A percentile compares a stretch with the other conserved stretches of the same genome.
phyloP scores from a whole-genome alignment of 2,113 vertebrate species.

The Hydrochoerus hydrochaeris region DNA sequence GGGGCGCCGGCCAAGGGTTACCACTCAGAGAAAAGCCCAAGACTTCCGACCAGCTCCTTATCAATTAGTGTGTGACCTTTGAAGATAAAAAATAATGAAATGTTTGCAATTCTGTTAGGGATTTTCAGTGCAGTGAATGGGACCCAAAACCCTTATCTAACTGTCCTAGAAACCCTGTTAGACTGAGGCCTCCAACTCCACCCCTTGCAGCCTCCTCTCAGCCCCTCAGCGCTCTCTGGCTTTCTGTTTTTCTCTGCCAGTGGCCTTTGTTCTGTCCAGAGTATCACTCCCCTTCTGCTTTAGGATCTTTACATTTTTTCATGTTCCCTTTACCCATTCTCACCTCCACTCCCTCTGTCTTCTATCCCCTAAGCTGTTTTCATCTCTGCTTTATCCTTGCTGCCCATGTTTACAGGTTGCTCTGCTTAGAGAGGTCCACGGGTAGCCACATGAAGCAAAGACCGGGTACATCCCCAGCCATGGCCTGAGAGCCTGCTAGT shows the following conservation, averaged over 20 bases:
- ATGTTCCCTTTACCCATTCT: not conserved
- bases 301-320: not conserved
- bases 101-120: not conserved
- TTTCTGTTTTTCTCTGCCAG: not conserved
- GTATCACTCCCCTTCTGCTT: not conserved
- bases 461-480: accelerated
- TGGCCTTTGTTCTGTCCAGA: not conserved
- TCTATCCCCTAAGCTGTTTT: not conserved
- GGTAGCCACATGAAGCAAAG: not conserved
- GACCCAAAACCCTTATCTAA: not conserved
- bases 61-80: not conserved
- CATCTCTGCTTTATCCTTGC: not conserved
- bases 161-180: not conserved
- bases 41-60: not conserved
- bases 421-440: not conserved
- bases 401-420: not conserved
- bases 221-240: not conserved
- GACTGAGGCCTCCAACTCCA: not conserved
- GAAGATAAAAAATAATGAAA: not conserved
- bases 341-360: not conserved
- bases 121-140: not conserved
- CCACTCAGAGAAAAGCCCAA: not conserved
- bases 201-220: not conserved
- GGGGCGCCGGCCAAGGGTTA: not conserved
- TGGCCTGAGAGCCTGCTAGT: not conserved